Base-by-base conservation (phyloP, 2,113 vertebrate genomes). In the Petrocephalus microphthalmus region DNA sequence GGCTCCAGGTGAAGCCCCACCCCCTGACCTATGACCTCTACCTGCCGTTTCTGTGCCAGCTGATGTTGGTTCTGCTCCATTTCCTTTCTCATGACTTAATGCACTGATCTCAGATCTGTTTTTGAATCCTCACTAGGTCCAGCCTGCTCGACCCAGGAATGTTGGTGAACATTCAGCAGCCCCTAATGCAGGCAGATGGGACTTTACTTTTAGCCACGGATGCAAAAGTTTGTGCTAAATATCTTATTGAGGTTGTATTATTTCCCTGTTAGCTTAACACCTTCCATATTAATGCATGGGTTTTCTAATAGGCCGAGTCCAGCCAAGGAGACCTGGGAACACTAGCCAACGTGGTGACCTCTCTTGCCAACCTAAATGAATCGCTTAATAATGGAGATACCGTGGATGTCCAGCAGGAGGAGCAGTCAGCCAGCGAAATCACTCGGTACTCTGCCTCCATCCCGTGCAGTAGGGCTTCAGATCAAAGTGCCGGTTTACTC, bases 151-250 rank as follows among this genome's bases (percentile, higher is more conserved):
- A 99, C 93, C 97, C 98, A 0, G 98, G 98, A 91, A 98, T 99
- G 97, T 96, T 99, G 74, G 98, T 99, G 90, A 99, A 99, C 91
- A 99, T 99, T 94, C 98, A 99, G 92, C 98, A 99, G 94, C 98
- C 98, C 64, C 92, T 99, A 91, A 97, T 99, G 89, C 97, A 98
- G 60, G 97, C 97, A 89, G 98, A 99, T 90, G 97, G 97, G 78
- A 98, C 97, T 2, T 95, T 99, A 90, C 94, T 99, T 51, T 93
- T 99, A 91, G 96, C 98, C 91, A 93, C 97, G 71, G 97, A 99
- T 88, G 93, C 97, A 89, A 98, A 99, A 97, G 98, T 99, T 53
- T 85, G 49, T 88, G 51, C 54, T 29, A 42, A 85, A 20, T 22
- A 19, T 42, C 60, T 52, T 29, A 7, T 19, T 2, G 37, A 45